Evolutionary conservation across 2,888 invertebrate genomes (phyloP), one percentile per base, ranked within the genome.

Genomic region (Thysanoteuthis rhombus): DNA sequence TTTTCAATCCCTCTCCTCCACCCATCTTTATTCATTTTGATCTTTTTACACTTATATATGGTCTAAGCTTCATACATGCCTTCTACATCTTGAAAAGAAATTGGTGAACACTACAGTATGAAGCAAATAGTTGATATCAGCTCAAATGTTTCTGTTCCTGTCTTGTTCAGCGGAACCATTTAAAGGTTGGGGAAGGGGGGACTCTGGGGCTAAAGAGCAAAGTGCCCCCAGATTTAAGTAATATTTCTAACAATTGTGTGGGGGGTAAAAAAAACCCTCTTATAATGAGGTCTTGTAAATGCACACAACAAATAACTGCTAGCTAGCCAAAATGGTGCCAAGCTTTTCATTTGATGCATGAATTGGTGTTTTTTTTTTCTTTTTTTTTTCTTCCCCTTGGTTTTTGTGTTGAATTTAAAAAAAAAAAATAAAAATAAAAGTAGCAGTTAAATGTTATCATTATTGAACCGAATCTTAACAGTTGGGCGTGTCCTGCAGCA

Each of bases 141-240:
- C 75, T 75, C n/a, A n/a, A 75, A 75, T 75, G 75, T 75, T 75
- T 75, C 75, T 75, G 75, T 75, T 75, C n/a, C n/a, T 75, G n/a
- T 75, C 75, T 75, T 75, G n/a, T 75, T 75, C 16, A 75, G n/a
- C 75, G 16, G n/a, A 75, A 75, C n/a, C 75, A 75, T 75, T 75
- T 32, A 12, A 75, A 75, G 36, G 16, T 75, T n/a, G n/a, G n/a
- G n/a, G 12, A 19, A 19, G 4, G 75, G 75, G 75, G 75, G n/a
- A 36, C n/a, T n/a, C 36, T n/a, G 75, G 52, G 52, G 52, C 12
- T 2, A 75, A n/a, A 36, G 75, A 75, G 75, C 75, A n/a, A 75
- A 75, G n/a, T 75, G 75, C 75, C 75, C 75, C 75, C 75, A n/a
- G n/a, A 75, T n/a, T 58, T 58, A 58, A 58, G 58, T 36, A n/a